phyloP scores from a whole-genome alignment of 2,113 vertebrate species.

The Paralichthys olivaceus region DNA sequence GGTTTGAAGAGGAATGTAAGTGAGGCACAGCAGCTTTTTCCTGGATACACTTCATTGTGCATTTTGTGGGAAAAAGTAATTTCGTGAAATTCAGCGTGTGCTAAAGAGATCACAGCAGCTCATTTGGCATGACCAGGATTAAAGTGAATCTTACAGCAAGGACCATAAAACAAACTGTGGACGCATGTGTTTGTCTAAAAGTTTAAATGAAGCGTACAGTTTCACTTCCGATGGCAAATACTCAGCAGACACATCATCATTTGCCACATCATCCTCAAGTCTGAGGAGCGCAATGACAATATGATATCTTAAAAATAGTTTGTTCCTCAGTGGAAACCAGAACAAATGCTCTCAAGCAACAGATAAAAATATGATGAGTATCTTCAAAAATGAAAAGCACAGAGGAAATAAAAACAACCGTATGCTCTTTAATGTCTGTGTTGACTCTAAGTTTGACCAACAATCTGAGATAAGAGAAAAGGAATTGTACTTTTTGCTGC shows the following conservation, averaged over 20 bases:
- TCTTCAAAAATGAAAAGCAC: neutral
- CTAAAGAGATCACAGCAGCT: conserved; percentile 7
- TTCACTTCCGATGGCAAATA: conserved; percentile 17
- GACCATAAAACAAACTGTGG: neutral
- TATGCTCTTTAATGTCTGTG: neutral
- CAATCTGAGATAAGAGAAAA: neutral
- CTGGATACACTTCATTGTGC: conserved; percentile 19
- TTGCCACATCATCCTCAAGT: neutral
- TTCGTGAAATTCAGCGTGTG: neutral
- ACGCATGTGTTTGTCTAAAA: too few relatives aligned
- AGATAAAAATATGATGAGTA: neutral
- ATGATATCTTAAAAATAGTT: neutral
- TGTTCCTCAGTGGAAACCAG: conserved; percentile 13
- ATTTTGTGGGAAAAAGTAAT: neutral
- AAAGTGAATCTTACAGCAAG: neutral
- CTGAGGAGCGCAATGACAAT: neutral
- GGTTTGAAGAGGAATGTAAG: conserved; percentile 1
- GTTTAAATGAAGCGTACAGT: neutral
- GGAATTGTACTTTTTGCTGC: neutral
- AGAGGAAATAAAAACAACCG: neutral
- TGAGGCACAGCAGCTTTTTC: conserved; percentile 3
- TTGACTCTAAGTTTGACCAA: too few relatives aligned
- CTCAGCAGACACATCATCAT: conserved; percentile 32
- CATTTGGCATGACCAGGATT: conserved; percentile 1
- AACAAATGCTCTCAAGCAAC: neutral